These are phyloP conservation scores for Thamnophis sirtalis DNA, from an alignment of 2,113 vertebrate species.

Conservation along the genomic window DNA sequence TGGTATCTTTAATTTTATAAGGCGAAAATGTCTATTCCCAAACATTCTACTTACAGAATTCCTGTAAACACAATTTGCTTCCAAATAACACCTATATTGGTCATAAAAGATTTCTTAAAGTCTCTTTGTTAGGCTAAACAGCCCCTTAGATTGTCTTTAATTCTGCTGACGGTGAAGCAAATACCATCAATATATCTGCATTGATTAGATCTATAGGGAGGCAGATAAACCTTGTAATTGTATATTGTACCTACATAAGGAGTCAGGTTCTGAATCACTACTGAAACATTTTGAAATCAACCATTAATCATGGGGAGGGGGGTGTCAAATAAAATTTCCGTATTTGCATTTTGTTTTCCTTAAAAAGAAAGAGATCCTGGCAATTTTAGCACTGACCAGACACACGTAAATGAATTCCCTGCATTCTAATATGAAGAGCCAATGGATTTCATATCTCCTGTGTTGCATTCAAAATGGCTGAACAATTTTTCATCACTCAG, in stretches of 20 bases:
- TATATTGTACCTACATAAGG: background rate
- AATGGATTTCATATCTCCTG: background rate
- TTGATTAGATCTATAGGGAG: background rate
- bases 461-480: slow-evolving; percentile 22
- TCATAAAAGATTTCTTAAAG: background rate
- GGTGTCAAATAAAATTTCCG: background rate
- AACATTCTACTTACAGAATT: background rate
- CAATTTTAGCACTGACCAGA: background rate
- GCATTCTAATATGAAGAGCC: background rate
- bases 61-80: background rate
- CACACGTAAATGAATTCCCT: slow-evolving; percentile 8
- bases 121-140: background rate
- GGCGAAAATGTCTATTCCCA: background rate
- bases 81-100: background rate
- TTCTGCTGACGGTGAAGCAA: background rate
- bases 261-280: background rate
- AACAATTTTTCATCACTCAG: background rate
- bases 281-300: background rate
- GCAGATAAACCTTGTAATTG: background rate
- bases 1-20: background rate
- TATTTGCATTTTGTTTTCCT: background rate
- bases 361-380: background rate
- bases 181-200: background rate
- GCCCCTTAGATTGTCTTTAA: background rate
- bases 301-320: background rate